Evolutionary conservation across 2,888 invertebrate species (phyloP), one percentile per base, ranked within the genome.

Genomic region (Lasioglossum figueresi): DNA sequence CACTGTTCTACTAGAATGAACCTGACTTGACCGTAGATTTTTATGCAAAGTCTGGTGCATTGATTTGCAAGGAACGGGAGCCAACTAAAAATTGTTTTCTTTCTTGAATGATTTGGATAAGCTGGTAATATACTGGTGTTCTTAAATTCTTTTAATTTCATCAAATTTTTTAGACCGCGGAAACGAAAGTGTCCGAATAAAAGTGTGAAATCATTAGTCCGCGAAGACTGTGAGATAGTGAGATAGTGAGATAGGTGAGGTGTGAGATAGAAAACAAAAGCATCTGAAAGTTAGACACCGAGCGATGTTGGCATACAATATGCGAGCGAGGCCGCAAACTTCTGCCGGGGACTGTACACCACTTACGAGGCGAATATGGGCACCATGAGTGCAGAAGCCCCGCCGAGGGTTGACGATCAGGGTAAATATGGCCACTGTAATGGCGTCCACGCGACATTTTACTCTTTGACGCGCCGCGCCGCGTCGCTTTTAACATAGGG

Each of bases 371-470:
- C 84, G 85, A 91, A 90, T 90, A 91, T 89, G 91, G 90, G 89
- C 91, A 92, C 91, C 89, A 91, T 91, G 89, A 90, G 88, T 83
- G 90, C 78, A 90, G 84, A 88, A 87, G 87, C 90, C 88, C 91
- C 72, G 89, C 85, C 82, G 81, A 82, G 89, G 88, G 89, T 87
- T 90, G 90, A 89, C 92, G 91, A 92, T 91, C 92, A 92, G 93
- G 90, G 92, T 92, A 94, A 94, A 94, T 92, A 94, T 94, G 94
- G 94, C 94, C 92, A 93, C 94, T 93, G 92, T 92, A 94, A 94
- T 94, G 94, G 94, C 94, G 94, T 90, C 93, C 91, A 83, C 80
- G 77, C 86, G 85, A 88, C 86, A 88, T 90, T 90, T 89, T 86
- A 82, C 84, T 81, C 89, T 84, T 86, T 82, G 82, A 88, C 88